Evolutionary conservation across 2,888 invertebrate species (phyloP), one percentile per base, ranked within the genome.

Genomic region (Eilema griseolum): DNA sequence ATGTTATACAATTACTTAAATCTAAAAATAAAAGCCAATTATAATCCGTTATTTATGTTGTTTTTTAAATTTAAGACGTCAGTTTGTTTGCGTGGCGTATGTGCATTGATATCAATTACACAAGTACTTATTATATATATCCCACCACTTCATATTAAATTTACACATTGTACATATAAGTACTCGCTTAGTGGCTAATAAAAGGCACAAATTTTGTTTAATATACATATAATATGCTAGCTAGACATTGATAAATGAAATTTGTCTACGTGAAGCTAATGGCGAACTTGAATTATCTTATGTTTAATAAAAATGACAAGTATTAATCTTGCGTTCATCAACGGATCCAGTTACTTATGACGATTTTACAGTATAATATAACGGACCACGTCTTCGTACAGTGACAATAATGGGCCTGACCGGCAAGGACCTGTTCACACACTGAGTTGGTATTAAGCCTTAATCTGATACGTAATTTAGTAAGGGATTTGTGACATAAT

Each of bases 151-250:
- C 63, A 73, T 61, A 57, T 41, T 59, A 69, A 72, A 75, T 75
- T 67, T 77, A 79, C 77, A 79, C 61, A 72, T 72, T 74, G 61
- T 75, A 76, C 69, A 77, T 80, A 83, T 83, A 86, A 83, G 81
- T 87, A 88, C 84, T 84, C 75, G 70, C 85, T 86, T 88, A 89
- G 70, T 75, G 77, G 82, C 85, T 87, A 88, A 83, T 84, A 82
- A 88, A 91, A 91, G 91, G 91, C 91, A 91, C 91, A 85, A 85
- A 75, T 83, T 85, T 84, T 71, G 82, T 82, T 70, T 63, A 76
- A 73, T 76, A 75, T 24, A 75, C 57, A 33, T 16, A 61, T 61
- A 60, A 16, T 60, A 33, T n/a, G 20, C 33, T 14, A 76, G 74
- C 68, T 75, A 70, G 65, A 64, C 70, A 66, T 67, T 66, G 46